A percentile compares a stretch with the other conserved stretches of the same genome.
Evolutionary conservation across 92 coral and sea anemone species (phyloP).

Genomic region (Zoanthus sansibaricus): DNA sequence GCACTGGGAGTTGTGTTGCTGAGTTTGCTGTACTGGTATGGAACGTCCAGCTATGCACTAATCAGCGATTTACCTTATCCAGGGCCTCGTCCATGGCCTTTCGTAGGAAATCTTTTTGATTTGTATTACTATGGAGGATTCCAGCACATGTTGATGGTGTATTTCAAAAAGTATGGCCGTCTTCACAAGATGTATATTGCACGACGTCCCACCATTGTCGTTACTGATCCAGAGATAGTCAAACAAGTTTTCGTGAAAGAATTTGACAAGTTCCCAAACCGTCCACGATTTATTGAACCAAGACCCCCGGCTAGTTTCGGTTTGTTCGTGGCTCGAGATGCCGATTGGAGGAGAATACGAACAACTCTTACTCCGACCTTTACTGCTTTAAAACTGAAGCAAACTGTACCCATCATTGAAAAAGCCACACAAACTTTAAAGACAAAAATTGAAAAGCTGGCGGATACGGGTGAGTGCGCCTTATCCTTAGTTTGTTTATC

Average conservation of each 20-base stretch:
- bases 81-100: slow-evolving; percentile 80
- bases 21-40: slow-evolving; percentile 70
- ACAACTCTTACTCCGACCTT: slow-evolving; percentile 77
- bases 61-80: slow-evolving; percentile 59
- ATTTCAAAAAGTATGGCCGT: slow-evolving; percentile 77
- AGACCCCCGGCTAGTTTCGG: slow-evolving; percentile 65
- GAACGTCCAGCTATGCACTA: slow-evolving; percentile 61
- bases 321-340: slow-evolving; percentile 60
- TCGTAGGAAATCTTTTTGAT: slow-evolving; percentile 77
- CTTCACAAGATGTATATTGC: slow-evolving; percentile 74
- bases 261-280: slow-evolving; percentile 79
- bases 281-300: slow-evolving; percentile 62
- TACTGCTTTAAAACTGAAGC: slow-evolving; percentile 76
- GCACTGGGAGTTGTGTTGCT: slow-evolving; percentile 39
- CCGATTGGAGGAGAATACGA: slow-evolving; percentile 76
- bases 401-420: slow-evolving; percentile 74
- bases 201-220: slow-evolving; percentile 61
- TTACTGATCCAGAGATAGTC: slow-evolving; percentile 77
- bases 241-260: slow-evolving; percentile 78
- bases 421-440: slow-evolving; percentile 49
- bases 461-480: slow-evolving; percentile 63
- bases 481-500: background rate
- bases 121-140: slow-evolving; percentile 72
- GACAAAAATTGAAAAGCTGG: slow-evolving; percentile 46
- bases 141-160: slow-evolving; percentile 71